Evolutionary conservation across 2,797 vertebrate genomes (phyloP), one percentile per base, ranked within the genome.

Genomic region (Cephalopachus bancanus): DNA sequence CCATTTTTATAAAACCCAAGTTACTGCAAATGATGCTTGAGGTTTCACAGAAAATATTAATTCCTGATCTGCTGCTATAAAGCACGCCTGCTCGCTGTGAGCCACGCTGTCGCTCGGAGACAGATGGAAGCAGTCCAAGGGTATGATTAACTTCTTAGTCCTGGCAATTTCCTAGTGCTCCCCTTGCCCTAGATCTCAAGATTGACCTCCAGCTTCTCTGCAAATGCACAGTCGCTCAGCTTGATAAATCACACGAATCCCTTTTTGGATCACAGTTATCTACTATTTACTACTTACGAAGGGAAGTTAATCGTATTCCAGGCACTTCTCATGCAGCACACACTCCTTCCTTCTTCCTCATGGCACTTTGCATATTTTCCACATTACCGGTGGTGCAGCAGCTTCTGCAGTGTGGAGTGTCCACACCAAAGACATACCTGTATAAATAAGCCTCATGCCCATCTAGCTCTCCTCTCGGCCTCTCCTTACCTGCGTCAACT

Each of bases 71-170:
- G 95, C 91, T 97, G 96, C 98, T 9, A 71, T 98, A 98, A 98
- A 98, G 97, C 97, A 1, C 97, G 96, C 95, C 97, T 72, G 3
- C 97, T 97, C 62, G 19, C 97, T 62, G 89, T 89, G 93, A 95
- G 97, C 92, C 76, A 97, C 93, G 96, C 97, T 19, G 97, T 98
- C 97, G 96, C 97, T 98, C 98, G 65, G 97, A 98, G 98, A 97
- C 97, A 98, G 98, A 98, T 98, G 98, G 98, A 98, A 98, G 96
- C 96, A 89, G 98, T 98, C 98, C 96, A 98, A 97, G 83, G 83
- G 94, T 86, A 98, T 98, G 98, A 99, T 99, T 98, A 98, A 99
- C 98, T 98, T 98, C 98, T 98, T 96, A 98, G 98, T 97, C 97
- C 97, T 96, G 64, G 97, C 98, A 98, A 98, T 98, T 98, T 98